Evolutionary conservation across 64 coral and sea anemone genomes (phyloP), one percentile per base, ranked within the genome.

Genomic region (Montipora efflorescens): DNA sequence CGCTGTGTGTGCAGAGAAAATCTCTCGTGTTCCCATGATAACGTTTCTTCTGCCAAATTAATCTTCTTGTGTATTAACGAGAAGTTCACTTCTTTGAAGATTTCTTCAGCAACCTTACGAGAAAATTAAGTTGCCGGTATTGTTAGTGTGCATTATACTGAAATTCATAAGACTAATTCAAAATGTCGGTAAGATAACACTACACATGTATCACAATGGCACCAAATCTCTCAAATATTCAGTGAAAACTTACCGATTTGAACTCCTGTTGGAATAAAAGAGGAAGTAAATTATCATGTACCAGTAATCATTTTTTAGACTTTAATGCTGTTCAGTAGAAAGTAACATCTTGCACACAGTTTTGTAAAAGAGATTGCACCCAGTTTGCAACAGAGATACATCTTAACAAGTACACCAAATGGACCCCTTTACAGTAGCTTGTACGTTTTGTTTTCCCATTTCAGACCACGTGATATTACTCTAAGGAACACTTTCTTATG

Each of bases 21-120:
- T 47, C 96, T 70, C 48, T 98, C 96, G 58, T 98, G 96, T 55
- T 98, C 96, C 96, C 96, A 98, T 4, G 96, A 93, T 19, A 95
- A 83, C 5, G 70, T 78, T 44, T 98, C 96, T n/a, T 98, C 94
- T 18, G 96, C 96, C 16, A 98, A 18, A 20, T 98, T 98, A n/a
- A 98, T 95, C 53, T 98, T 98, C 71, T 98, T 98, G 78, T 98
- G 96, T 22, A 98, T 78, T 44, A 94, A 77, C 45, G 94, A 90
- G 73, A 98, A 98, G 50, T 98, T 98, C 6, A 98, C 44, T 48
- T 98, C 86, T 61, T 94, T 89, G 62, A 93, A 98, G 69, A 95
- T 91, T 3, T 49, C 91, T 87, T 94, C 78, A 18, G 92, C 61
- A 18, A 97, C 95, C 95, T 97, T 22, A 25, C 45, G 75, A 77